phyloP scores from a whole-genome alignment of 2,113 vertebrate genomes.

The Archocentrus centrarchus region DNA sequence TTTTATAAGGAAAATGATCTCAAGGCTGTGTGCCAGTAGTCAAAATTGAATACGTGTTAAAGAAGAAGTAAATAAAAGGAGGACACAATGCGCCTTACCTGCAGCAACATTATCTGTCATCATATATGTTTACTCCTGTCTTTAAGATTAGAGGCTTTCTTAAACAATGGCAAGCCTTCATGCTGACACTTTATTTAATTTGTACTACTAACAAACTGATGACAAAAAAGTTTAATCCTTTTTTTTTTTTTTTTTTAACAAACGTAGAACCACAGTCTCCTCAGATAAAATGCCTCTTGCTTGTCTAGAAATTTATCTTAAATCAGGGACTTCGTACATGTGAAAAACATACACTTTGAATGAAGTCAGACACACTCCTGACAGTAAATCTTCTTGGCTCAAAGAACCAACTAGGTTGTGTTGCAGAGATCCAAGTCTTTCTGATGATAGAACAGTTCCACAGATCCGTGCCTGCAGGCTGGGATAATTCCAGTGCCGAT shows the following conservation, averaged over 20 bases:
- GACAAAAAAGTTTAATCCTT: neutral
- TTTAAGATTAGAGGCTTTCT: neutral
- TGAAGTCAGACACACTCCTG: constrained; percentile 29
- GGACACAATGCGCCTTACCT: neutral
- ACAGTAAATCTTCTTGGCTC: constrained; percentile 27
- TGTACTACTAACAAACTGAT: neutral
- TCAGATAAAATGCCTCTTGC: neutral
- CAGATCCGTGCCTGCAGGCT: constrained; percentile 58
- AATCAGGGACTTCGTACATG: neutral
- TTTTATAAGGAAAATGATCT: neutral
- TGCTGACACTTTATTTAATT: neutral
- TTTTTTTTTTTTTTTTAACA: no score
- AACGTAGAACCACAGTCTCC: no score
- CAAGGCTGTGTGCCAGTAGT: neutral
- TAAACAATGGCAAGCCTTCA: neutral
- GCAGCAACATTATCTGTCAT: neutral
- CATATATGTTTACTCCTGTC: neutral
- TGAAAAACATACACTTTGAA: neutral
- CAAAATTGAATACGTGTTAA: neutral
- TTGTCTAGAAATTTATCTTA: neutral
- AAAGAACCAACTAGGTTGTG: constrained; percentile 37
- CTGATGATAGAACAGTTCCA: constrained; percentile 49
- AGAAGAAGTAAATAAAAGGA: neutral
- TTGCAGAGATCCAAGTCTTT: constrained; percentile 39
- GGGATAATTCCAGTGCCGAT: constrained; percentile 67